phyloP scores from a whole-genome alignment of 1,140 invertebrate species.

The Aricia agestis region DNA sequence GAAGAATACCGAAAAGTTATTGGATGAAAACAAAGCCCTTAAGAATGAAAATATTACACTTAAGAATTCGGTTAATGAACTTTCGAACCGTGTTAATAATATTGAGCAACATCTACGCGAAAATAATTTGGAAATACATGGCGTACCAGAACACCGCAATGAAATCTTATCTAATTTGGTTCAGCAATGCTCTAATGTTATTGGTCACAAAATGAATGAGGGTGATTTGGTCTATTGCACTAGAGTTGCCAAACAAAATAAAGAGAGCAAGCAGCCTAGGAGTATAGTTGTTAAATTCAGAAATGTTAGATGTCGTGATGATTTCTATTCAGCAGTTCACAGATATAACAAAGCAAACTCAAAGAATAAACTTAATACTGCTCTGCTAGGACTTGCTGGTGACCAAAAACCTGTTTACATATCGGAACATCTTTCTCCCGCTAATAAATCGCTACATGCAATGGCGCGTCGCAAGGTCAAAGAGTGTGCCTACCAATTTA shows the following conservation, averaged over 20 bases:
- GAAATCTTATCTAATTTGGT: not conserved
- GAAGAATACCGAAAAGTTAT: no score
- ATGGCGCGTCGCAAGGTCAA: not conserved
- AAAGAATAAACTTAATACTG: conserved; percentile 8
- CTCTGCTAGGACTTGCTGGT: conserved; percentile 6
- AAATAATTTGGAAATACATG: conserved; percentile 11
- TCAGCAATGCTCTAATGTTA: not conserved
- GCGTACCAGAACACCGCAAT: not conserved
- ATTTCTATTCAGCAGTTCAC: conserved; percentile 15
- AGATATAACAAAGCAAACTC: conserved; percentile 12
- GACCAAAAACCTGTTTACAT: no score
- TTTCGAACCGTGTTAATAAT: conserved; percentile 11
- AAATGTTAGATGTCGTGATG: not conserved
- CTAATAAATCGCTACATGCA: conserved; percentile 6
- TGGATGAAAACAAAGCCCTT: no score
- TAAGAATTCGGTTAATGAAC: not conserved
- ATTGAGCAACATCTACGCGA: conserved; percentile 13
- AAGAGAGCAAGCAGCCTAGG: not conserved
- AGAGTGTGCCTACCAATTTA: conserved; percentile 6
- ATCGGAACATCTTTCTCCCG: no score
- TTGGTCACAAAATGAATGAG: no score
- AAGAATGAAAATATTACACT: not conserved
- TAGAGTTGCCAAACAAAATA: conserved; percentile 14
- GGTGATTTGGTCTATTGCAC: conserved; percentile 5
- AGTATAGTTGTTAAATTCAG: conserved; percentile 13